phyloP scores from a whole-genome alignment of 2,797 vertebrate genomes.

The Syngnathus rostellatus region DNA sequence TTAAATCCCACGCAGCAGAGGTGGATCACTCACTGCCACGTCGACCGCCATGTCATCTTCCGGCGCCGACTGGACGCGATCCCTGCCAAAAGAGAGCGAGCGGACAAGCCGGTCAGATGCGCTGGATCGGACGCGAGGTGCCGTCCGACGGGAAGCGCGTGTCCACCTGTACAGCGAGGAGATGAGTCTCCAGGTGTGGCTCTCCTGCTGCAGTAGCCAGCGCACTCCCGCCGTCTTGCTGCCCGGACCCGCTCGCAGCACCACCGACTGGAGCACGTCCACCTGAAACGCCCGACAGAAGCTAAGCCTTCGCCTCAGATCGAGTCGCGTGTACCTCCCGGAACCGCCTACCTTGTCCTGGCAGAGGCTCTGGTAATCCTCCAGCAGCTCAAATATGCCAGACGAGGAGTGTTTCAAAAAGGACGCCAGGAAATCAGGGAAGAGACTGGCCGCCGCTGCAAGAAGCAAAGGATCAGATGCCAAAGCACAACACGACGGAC shows the following conservation, averaged over 20 bases:
- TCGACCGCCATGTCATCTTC: slow-evolving; percentile 87
- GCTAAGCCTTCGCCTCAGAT: background rate
- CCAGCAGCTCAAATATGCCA: slow-evolving; percentile 86
- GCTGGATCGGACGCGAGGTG: background rate
- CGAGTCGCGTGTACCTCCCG: background rate
- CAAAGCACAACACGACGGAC: background rate
- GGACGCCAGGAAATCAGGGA: slow-evolving; percentile 83
- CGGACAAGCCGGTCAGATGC: background rate
- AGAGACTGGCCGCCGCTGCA: slow-evolving; percentile 85
- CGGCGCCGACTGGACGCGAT: slow-evolving; percentile 84
- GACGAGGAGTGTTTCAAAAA: slow-evolving; percentile 84
- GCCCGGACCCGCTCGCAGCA: slow-evolving; percentile 83
- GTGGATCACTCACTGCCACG: slow-evolving; percentile 74
- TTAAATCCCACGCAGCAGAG: too few relatives aligned
- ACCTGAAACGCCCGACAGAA: slow-evolving; percentile 60
- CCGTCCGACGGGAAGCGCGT: background rate
- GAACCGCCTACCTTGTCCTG: slow-evolving; percentile 59
- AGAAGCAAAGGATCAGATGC: background rate
- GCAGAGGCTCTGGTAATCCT: slow-evolving; percentile 85
- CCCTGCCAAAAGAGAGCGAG: slow-evolving; percentile 66
- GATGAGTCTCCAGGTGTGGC: slow-evolving; percentile 89
- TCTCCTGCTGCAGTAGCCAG: slow-evolving; percentile 96
- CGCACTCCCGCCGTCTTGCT: slow-evolving; percentile 90
- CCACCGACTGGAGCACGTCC: slow-evolving; percentile 81
- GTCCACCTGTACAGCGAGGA: slow-evolving; percentile 80